Evolutionary conservation across 2,888 invertebrate species (phyloP).

Genomic region (Lordiphosa fenestrarum): DNA sequence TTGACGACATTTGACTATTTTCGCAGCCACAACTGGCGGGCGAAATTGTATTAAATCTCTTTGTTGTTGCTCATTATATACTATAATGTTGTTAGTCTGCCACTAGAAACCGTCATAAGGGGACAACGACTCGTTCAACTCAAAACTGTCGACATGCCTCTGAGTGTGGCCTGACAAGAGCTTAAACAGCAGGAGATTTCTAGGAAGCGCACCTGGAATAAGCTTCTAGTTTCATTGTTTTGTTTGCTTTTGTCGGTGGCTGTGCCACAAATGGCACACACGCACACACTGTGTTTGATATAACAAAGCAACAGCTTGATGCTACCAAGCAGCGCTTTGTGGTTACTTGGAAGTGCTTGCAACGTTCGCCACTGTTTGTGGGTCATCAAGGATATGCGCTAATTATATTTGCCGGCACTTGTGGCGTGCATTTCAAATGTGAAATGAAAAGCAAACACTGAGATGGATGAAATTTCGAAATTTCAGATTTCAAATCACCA

Average conservation of each 20-base stretch:
- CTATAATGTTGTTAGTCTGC: slow-evolving; percentile 66
- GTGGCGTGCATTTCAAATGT: slow-evolving; percentile 10
- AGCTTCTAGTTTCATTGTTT: slow-evolving; percentile 28
- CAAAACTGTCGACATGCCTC: slow-evolving; percentile 27
- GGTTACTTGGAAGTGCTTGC: slow-evolving; percentile 49
- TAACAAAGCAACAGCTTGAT: slow-evolving; percentile 18
- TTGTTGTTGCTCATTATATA: slow-evolving; percentile 70
- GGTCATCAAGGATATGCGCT: slow-evolving; percentile 23
- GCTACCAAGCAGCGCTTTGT: slow-evolving; percentile 12
- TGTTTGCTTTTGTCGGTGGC: slow-evolving; percentile 6
- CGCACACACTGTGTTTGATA: slow-evolving; percentile 29
- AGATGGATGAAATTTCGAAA: no score
- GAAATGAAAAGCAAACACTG: no score
- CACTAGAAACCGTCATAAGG: slow-evolving; percentile 43
- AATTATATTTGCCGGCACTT: slow-evolving; percentile 45
- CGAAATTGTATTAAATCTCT: slow-evolving; percentile 74
- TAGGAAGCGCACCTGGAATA: slow-evolving; percentile 26
- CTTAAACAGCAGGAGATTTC: slow-evolving; percentile 5
- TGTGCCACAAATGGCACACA: slow-evolving; percentile 6
- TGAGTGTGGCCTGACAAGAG: slow-evolving; percentile 37
- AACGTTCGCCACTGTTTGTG: slow-evolving; percentile 19
- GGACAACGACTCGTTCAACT: slow-evolving; percentile 20
- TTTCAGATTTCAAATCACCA: slow-evolving; percentile 24
- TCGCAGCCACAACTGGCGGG: slow-evolving; percentile 37
- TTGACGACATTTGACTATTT: slow-evolving; percentile 24